These are phyloP conservation scores for Lagorchestes hirsutus DNA, from an alignment of 2,797 vertebrate species.

Conservation along the genomic window DNA sequence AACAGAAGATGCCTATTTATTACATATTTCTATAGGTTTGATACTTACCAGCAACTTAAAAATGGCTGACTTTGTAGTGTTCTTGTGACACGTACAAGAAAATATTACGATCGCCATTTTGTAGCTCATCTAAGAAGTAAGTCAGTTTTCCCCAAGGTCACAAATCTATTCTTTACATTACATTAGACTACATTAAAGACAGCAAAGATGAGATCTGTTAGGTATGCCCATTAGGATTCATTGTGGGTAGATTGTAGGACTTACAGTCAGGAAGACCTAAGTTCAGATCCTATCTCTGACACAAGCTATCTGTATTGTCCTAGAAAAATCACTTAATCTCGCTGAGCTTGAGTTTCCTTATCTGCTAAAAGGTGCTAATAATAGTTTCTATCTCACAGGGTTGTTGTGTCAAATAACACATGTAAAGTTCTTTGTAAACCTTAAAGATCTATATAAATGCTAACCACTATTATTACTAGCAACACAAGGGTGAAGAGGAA, in stretches of 20 bases:
- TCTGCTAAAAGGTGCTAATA: not conserved
- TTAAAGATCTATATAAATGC: not conserved
- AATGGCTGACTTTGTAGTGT: not conserved
- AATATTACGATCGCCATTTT: not conserved
- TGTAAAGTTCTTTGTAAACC: not conserved
- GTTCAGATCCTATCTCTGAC: not conserved
- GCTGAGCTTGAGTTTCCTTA: not conserved
- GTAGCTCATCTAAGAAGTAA: not conserved
- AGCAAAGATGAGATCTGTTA: not conserved
- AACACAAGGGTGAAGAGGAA: not conserved
- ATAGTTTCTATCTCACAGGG: not conserved
- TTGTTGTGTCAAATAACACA: not conserved
- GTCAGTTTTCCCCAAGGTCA: no score
- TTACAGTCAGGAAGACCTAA: not conserved
- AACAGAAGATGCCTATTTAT: not conserved
- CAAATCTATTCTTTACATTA: not conserved
- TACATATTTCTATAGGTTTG: not conserved
- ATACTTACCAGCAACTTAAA: not conserved
- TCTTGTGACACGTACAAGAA: not conserved
- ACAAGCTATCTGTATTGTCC: not conserved
- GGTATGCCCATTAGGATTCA: not conserved
- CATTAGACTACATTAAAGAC: not conserved
- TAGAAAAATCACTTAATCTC: not conserved
- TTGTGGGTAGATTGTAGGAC: not conserved
- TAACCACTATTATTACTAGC: not conserved